Base-by-base conservation (phyloP, 1,140 invertebrate genomes). In the Zaprionus taronus region DNA sequence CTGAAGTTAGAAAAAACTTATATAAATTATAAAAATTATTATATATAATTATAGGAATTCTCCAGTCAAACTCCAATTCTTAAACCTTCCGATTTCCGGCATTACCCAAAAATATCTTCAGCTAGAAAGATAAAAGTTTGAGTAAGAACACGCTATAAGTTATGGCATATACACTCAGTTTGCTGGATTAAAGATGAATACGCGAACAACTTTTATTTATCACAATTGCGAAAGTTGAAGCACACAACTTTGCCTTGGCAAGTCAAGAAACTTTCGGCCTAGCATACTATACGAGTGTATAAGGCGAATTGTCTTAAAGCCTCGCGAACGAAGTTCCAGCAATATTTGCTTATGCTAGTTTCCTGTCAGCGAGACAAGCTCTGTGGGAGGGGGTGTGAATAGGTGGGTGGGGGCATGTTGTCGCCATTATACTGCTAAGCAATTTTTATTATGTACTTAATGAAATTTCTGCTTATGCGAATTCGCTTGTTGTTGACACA, bases 401-500 rank as follows among this genome's bases (percentile, higher is more conserved):
- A 6, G n/a, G 9, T 1, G 17, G 20, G 20, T 0, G 20, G 47
- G 20, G 62, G 15, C 51, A 56, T 22, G 36, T 31, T 60, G 41
- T 57, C 67, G 41, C 62, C 71, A 82, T 82, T 79, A 82, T 81
- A 62, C 62, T 66, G 72, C 72, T 53, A 55, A 77, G 66, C 65
- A 75, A 71, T 76, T 70, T 74, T 74, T 69, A 75, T 78, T 69
- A 62, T 69, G 56, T 84, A 82, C 85, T 82, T 90, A 90, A 90
- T 90, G 85, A 90, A 90, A 91, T 90, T 90, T 90, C 79, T 90
- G 84, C 84, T 90, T 90, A 90, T 90, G 82, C 79, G 82, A 82
- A 82, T 85, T 90, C 77, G 82, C 73, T 90, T 90, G 85, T 80
- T 90, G 85, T 90, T 90, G 85, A 90, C 85, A 89, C 84, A 89